phyloP scores from a whole-genome alignment of 2,888 invertebrate species.

The Sialis fuliginosa region DNA sequence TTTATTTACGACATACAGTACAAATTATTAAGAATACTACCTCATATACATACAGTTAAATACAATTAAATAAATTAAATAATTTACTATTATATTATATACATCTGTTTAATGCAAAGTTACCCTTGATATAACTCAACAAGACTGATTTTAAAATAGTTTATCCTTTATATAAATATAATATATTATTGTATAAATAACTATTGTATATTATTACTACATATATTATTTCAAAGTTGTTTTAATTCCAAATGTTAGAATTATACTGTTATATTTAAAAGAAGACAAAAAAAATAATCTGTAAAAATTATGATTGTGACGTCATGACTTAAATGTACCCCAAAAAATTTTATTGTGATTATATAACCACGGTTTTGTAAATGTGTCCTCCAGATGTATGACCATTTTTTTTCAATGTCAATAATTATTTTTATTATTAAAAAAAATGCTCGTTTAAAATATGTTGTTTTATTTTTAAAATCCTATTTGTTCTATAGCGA shows the following conservation, averaged over 20 bases:
- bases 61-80: too few species aligned
- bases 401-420: constrained; percentile 21
- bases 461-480: constrained; percentile 12
- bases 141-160: constrained; percentile 30
- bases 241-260: too few species aligned
- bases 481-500: background rate
- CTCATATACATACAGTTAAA: too few species aligned
- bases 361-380: background rate
- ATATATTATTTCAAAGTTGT: too few species aligned
- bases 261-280: too few species aligned
- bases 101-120: too few species aligned
- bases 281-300: too few species aligned
- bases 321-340: background rate
- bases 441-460: constrained; percentile 22
- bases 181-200: background rate
- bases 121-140: constrained; percentile 15
- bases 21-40: too few species aligned
- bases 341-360: background rate
- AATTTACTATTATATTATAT: too few species aligned
- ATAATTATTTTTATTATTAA: constrained; percentile 27
- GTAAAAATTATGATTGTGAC: too few species aligned
- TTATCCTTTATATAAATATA: constrained; percentile 12
- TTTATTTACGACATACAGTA: too few species aligned
- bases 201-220: background rate
- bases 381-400: constrained; percentile 16